These are phyloP conservation scores for Bombus consobrinus DNA, from an alignment of 1,140 invertebrate species.

Conservation along the genomic window DNA sequence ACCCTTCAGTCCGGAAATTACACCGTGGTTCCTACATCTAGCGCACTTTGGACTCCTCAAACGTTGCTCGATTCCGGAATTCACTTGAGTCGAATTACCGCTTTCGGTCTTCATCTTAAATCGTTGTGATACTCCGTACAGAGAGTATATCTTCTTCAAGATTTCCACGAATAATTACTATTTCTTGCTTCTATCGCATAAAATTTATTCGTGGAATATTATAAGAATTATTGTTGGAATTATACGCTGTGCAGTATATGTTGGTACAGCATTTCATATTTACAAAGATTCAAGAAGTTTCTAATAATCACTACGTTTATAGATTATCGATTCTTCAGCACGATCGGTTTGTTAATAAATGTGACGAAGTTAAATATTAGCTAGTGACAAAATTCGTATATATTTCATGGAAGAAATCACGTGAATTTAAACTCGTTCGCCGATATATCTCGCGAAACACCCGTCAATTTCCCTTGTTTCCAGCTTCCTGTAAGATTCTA, in stretches of 20 bases:
- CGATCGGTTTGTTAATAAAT: background rate
- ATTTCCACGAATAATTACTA: background rate
- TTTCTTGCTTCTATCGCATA: background rate
- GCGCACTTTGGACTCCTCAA: conserved; percentile 93
- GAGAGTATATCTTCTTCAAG: background rate
- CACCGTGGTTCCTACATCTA: conserved; percentile 93
- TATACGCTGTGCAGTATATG: background rate
- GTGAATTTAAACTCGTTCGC: background rate
- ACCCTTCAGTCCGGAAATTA: conserved; percentile 93
- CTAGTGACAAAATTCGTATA: background rate
- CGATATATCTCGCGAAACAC: conserved; percentile 2
- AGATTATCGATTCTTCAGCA: background rate
- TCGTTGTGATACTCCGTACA: background rate
- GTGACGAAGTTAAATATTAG: background rate
- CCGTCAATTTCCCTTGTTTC: conserved; percentile 4
- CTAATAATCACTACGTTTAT: background rate
- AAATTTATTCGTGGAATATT: background rate
- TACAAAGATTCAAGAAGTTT: background rate
- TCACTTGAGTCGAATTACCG: conserved; percentile 34
- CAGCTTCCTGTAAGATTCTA: conserved; percentile 3
- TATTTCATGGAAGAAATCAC: background rate
- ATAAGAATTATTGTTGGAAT: background rate
- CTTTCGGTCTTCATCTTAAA: conserved; percentile 55
- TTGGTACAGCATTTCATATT: background rate
- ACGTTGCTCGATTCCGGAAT: conserved; percentile 69